These are phyloP conservation scores for Ormyrus labotus DNA, from an alignment of 2,888 invertebrate genomes.

Conservation along the genomic window DNA sequence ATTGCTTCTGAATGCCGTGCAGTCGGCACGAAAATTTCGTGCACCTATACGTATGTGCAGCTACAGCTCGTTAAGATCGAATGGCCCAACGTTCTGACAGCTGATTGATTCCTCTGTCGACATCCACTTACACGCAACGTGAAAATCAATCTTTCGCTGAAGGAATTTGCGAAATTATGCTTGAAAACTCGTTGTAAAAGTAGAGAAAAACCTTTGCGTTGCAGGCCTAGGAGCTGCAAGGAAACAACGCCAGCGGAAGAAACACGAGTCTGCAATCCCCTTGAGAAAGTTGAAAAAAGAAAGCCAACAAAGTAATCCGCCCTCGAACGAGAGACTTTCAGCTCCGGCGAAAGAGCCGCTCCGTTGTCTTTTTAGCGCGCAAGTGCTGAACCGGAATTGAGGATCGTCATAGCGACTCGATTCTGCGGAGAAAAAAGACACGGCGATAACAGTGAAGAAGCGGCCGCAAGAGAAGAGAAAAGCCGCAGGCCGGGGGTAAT, in stretches of 20 bases:
- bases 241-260: constrained; percentile 6
- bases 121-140: constrained; percentile 24
- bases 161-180: constrained; percentile 35
- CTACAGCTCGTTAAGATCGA: constrained; percentile 49
- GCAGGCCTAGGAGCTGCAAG: background rate
- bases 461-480: constrained; percentile 36
- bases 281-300: constrained; percentile 28
- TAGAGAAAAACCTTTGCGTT: background rate
- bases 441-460: constrained; percentile 51
- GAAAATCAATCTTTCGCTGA: constrained; percentile 29
- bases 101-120: constrained; percentile 61
- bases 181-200: background rate
- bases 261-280: constrained; percentile 23
- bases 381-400: constrained; percentile 43
- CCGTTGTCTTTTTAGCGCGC: constrained; percentile 31
- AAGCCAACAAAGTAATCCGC: constrained; percentile 39
- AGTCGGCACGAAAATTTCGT: constrained; percentile 48
- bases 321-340: constrained; percentile 23
- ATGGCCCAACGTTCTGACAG: constrained; percentile 61
- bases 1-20: constrained; percentile 65
- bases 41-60: background rate
- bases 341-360: background rate
- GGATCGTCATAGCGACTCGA: constrained; percentile 22
- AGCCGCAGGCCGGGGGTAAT: constrained; percentile 34
- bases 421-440: constrained; percentile 52